Evolutionary conservation across 2,797 vertebrate genomes (phyloP), one percentile per base, ranked within the genome.

Genomic region (Psittacula echo): DNA sequence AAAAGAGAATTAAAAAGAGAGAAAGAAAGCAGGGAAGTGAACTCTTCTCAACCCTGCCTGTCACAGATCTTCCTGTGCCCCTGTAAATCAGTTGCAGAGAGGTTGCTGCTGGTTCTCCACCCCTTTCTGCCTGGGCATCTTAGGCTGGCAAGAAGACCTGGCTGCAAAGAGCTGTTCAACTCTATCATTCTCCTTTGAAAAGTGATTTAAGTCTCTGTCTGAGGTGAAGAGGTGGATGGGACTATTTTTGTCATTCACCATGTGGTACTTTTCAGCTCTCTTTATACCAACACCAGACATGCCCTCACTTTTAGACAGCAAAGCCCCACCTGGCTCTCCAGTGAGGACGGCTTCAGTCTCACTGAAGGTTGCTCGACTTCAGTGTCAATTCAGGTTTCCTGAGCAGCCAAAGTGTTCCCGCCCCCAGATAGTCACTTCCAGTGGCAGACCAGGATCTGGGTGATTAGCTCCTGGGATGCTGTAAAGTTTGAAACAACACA

Each of bases 31-130:
- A 0, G 60, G 27, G 97, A 94, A 94, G 85, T 98, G 98, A 98
- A 99, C 98, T 98, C 95, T 97, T 87, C 79, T 66, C 97, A 98
- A 99, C 98, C 98, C 41, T 85, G 81, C 45, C 95, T 90, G 96
- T 98, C 97, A 94, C 96, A 76, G 95, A 97, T 96, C 91, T 96
- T 96, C 97, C 95, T 97, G 75, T 96, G 94, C 97, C 96, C 85
- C 84, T 85, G 88, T 56, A 96, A 98, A 96, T 97, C 78, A 84
- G 74, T 81, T 93, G 65, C 96, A 96, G 92, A 91, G 77, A 89
- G 39, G 44, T 72, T 72, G 62, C 74, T 88, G 67, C 53, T 2
- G 11, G 47, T 62, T 93, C 78, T 91, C 71, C 82, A 77, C 0
- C 1, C 61, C 54, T 20, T 92, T 78, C 60, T 90, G 71, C 80